phyloP scores from a whole-genome alignment of 2,888 invertebrate species.

The Lumbricus terrestris region DNA sequence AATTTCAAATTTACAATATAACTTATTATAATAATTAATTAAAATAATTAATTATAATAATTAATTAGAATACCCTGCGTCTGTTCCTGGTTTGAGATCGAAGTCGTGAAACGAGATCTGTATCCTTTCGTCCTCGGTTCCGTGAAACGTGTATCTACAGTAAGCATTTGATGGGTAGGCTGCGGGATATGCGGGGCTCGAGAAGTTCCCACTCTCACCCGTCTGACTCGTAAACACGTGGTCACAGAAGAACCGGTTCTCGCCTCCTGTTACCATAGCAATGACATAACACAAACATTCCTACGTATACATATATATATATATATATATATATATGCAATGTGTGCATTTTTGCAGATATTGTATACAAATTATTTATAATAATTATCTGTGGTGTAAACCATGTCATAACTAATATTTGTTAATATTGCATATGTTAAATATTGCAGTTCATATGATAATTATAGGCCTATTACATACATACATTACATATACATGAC shows the following conservation, averaged over 20 bases:
- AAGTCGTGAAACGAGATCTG: constrained; percentile 40
- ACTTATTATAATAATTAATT: too few relatives aligned
- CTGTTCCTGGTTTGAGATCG: constrained; percentile 32
- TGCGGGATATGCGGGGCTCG: constrained; percentile 48
- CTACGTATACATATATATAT: not conserved
- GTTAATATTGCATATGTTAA: too few relatives aligned
- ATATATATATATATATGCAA: too few relatives aligned
- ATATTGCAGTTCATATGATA: too few relatives aligned
- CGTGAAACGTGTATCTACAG: constrained; percentile 51
- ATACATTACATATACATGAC: too few relatives aligned
- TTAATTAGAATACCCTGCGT: constrained; percentile 35
- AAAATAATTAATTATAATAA: too few relatives aligned
- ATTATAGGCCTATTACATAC: too few relatives aligned
- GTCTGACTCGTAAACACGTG: constrained; percentile 22
- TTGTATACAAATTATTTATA: too few relatives aligned
- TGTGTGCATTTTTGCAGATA: too few relatives aligned
- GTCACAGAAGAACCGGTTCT: constrained; percentile 17
- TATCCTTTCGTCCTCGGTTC: constrained; percentile 47
- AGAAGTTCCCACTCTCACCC: constrained; percentile 45
- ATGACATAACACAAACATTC: not conserved
- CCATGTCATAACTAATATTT: too few relatives aligned
- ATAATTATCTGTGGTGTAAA: too few relatives aligned
- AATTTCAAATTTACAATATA: too few relatives aligned
- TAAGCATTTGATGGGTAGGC: constrained; percentile 46
- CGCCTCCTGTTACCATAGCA: not conserved